Evolutionary conservation across 2,113 vertebrate species (phyloP), one percentile per base, ranked within the genome.

Genomic region (Lophura nycthemera): DNA sequence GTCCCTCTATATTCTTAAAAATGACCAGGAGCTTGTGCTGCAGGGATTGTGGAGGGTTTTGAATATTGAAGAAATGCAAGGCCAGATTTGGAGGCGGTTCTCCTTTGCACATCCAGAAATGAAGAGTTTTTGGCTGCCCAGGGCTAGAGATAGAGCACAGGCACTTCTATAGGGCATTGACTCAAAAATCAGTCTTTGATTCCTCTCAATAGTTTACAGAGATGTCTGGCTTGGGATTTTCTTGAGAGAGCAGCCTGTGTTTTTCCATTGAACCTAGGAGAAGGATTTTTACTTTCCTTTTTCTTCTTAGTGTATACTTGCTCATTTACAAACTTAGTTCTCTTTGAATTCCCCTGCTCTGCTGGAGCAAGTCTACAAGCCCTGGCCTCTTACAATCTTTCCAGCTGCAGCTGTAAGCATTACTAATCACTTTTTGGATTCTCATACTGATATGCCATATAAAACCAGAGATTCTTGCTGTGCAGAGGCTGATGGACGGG

Each of bases 371-470:
- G 4, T 90, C 19, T 89, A 19, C 48, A 79, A 50, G 34, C 24
- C 8, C 15, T 3, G 4, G 11, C 25, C 8, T 30, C 40, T 93
- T 78, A 66, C 43, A 79, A 13, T 8, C 24, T 91, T 92, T 54
- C 21, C 57, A 40, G 24, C 32, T 38, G 42, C 50, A 89, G 11
- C n/a, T 3, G 2, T 38, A 59, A 63, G 4, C 81, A 63, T 90
- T 84, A 17, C 63, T 52, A 92, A 59, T 19, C 54, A 30, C 9
- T 5, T 76, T 69, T 76, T 70, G 45, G 24, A 64, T 83, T 11
- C 10, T 87, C 0, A 0, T 69, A 81, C 40, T 73, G 48, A 20
- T 48, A 27, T 42, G 40, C 30, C 11, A 4, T 50, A 24, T 87
- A 63, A 75, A 89, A 83, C 13, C 8, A n/a, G 77, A 57, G 21